A percentile compares a stretch with the other conserved stretches of the same genome.
Conservation (phyloP, 1,140 invertebrate species). For the Trialeurodes vaporariorum region DNA sequence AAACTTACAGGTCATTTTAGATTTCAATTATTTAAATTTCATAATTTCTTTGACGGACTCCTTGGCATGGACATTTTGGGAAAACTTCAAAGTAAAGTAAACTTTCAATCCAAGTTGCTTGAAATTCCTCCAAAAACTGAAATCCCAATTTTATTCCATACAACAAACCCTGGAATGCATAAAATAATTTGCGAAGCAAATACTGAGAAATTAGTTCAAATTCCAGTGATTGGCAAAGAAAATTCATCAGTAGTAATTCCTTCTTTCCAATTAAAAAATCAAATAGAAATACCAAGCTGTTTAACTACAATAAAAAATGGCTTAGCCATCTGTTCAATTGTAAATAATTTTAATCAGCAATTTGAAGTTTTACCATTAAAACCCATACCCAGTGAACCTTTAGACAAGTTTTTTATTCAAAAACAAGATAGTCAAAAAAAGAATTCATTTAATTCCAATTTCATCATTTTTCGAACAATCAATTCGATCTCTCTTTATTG, state of each 20-base stretch:
- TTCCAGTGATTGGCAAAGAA: not conserved
- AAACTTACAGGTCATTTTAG: not conserved
- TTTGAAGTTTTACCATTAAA: not conserved
- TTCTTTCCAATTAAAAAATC: not conserved
- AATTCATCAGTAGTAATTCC: not conserved
- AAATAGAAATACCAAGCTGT: not conserved
- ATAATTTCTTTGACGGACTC: not conserved
- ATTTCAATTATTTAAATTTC: not conserved
- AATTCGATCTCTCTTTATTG: not conserved
- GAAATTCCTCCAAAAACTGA: not conserved
- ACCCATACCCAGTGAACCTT: not conserved
- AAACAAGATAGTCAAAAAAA: not conserved
- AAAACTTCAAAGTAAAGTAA: not conserved
- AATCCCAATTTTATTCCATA: not conserved
- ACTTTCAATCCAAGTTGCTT: not conserved
- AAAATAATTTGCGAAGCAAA: not conserved
- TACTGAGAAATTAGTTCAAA: not conserved
- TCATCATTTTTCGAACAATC: not conserved
- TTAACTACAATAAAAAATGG: not conserved
- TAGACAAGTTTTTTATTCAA: not conserved
- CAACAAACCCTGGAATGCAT: not conserved
- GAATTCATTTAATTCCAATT: not conserved
- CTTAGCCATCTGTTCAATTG: not conserved
- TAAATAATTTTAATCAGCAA: not conserved
- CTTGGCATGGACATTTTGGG: not conserved